These are phyloP conservation scores for Toxostoma redivivum DNA, from an alignment of 2,113 vertebrate genomes.

Conservation along the genomic window DNA sequence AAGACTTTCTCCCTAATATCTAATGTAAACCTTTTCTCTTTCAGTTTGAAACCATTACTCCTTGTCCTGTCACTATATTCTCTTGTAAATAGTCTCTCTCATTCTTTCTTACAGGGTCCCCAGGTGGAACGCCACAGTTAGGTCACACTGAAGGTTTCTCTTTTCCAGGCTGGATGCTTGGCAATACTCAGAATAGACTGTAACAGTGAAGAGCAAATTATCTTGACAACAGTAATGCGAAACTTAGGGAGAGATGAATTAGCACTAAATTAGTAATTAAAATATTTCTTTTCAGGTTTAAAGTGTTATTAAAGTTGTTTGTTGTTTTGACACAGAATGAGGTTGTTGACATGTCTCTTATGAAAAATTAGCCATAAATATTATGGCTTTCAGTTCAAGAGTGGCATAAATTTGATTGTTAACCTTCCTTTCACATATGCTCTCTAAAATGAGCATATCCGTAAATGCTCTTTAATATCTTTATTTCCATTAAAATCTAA, in stretches of 20 bases:
- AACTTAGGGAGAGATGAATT: not conserved
- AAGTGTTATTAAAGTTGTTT: not conserved
- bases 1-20: not conserved
- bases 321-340: not conserved
- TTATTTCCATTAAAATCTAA: conserved; percentile 25
- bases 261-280: conserved; percentile 18
- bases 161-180: not conserved
- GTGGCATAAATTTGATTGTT: conserved; percentile 40
- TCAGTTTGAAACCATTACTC: not conserved
- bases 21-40: not conserved
- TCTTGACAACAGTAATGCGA: not conserved
- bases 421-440: conserved; percentile 38
- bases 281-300: not conserved
- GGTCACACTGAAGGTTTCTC: not conserved
- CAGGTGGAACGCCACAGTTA: not conserved
- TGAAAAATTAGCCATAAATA: not conserved
- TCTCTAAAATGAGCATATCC: not conserved
- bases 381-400: not conserved
- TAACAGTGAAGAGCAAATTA: not conserved
- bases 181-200: not conserved
- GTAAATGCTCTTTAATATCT: conserved; percentile 19
- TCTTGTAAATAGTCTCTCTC: not conserved
- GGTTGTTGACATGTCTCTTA: not conserved
- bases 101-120: not conserved
- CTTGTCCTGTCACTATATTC: not conserved